Evolutionary conservation across 2,888 invertebrate genomes (phyloP).

Genomic region (Ethmia dodecea): DNA sequence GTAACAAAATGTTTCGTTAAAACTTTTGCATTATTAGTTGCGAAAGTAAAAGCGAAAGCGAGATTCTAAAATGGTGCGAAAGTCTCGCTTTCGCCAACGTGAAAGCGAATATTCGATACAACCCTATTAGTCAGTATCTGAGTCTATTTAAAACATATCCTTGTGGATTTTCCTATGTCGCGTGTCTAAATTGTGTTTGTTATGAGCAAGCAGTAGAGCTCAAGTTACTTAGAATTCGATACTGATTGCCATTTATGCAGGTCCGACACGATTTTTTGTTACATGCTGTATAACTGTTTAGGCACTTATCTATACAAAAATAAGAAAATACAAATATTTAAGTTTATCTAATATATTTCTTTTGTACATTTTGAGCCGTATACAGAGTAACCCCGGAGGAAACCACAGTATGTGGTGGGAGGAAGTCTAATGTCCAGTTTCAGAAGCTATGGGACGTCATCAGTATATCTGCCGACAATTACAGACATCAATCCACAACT

Average conservation of each 20-base stretch:
- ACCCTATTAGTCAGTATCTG: conserved; percentile 12
- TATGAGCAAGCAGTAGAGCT: too few relatives aligned
- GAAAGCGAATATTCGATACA: conserved; percentile 15
- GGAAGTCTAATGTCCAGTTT: too few relatives aligned
- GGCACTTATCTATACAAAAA: not conserved
- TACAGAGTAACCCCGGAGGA: too few relatives aligned
- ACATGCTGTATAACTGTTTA: conserved; percentile 12
- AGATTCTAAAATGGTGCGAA: conserved; percentile 9
- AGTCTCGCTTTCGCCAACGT: conserved; percentile 11
- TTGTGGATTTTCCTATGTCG: not conserved
- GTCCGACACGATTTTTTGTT: conserved; percentile 14
- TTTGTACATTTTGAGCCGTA: too few relatives aligned
- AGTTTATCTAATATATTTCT: not conserved
- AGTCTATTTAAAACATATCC: not conserved
- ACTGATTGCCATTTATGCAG: conserved; percentile 11
- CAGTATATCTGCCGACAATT: too few relatives aligned
- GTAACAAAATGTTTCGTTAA: conserved; percentile 12
- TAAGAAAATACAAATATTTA: not conserved
- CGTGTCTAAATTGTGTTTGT: not conserved
- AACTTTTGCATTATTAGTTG: conserved; percentile 15
- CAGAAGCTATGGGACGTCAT: too few relatives aligned
- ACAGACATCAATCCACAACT: too few relatives aligned
- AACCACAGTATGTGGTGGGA: too few relatives aligned
- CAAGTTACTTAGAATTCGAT: conserved; percentile 6
- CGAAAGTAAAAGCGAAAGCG: conserved; percentile 14